Evolutionary conservation across 2,113 vertebrate genomes (phyloP), one percentile per base, ranked within the genome.

Genomic region (Pterophyllum scalare): DNA sequence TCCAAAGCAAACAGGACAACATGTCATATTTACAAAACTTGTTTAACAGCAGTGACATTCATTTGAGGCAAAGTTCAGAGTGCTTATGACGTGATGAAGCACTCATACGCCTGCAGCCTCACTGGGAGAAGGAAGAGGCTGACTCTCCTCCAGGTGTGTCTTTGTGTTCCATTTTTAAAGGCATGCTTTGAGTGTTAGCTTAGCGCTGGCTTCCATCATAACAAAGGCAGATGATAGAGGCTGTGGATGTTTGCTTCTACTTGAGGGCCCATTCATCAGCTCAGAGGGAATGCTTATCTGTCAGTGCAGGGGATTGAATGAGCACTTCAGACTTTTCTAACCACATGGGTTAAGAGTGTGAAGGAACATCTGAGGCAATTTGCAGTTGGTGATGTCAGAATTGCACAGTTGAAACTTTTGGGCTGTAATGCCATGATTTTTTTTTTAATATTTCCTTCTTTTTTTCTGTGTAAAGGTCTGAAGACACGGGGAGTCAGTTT

Each of bases 401-500:
- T 46, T 72, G 15, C 56, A 75, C 57, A 62, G 75, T 64, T 80
- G 43, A 86, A 61, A 87, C 61, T 83, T 72, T 75, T 83, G 77
- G 74, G 78, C 22, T 72, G 56, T 49, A 46, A 77, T 78, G 72
- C 19, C 59, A 17, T n/a, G 38, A 35, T 28, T 54, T 52, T 72
- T 70, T 15, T 52, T 19, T 19, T 12, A 5, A 5, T 14, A 14
- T 46, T 52, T 52, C 74, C 75, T 65, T 33, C n/a, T n/a, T 76
- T 28, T 57, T 76, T 59, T 38, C 75, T 52, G 59, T 43, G 59
- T 61, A 15, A 59, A 81, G 60, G 26, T 79, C 57, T 83, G 85
- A 64, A 85, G 76, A 90, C 83, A 77, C 75, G 28, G 84, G 64
- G 80, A 89, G 91, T 88, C 87, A 88, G 85, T 90, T 91, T 90